Base-by-base conservation (phyloP, 2,797 vertebrate genomes). In the Catostomus latipinnis region DNA sequence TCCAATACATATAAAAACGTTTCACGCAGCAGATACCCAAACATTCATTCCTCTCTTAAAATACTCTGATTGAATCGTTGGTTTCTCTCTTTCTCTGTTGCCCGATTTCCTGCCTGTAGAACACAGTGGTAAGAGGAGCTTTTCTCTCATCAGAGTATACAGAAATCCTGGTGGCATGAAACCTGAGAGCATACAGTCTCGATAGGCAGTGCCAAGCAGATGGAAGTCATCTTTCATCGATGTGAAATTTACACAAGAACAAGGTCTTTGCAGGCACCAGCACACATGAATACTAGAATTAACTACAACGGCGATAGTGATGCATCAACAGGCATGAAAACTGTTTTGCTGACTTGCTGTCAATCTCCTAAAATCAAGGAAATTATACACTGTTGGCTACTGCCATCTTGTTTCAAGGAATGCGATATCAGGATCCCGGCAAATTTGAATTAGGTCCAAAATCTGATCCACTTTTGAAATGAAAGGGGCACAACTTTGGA, bases 201-300 rank as follows among this genome's bases (percentile, higher is more conserved):
- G 6, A 52, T 53, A 53, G 46, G 70, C 56, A 34, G 57, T 71
- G 80, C 85, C 83, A 84, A 85, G 85, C 76, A 81, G 83, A 86
- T 88, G 86, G 87, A 90, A 86, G 86, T 70, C 13, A 75, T 86
- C 84, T 89, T 87, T 85, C 78, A 65, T 81, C 85, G 57, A 82
- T 6, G 12, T 62, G 48, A 85, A 84, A 87, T 81, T 78, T 58
- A 74, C 81, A 83, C 62, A 69, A 80, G 65, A 81, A 71, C 2
- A 22, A 84, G 85, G 80, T 79, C 80, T 78, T 81, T 45, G 46
- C 22, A 46, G 76, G 57, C 50, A 34, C 60, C 48, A 61, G 61
- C 52, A 73, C 48, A 74, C 58, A 67, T 48, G 11, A n/a, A 43
- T 16, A 72, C 76, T 82, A 69, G 62, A 77, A 71, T 63, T 63